phyloP scores from a whole-genome alignment of 2,888 invertebrate species.

The Rotaria magnacalcarata region DNA sequence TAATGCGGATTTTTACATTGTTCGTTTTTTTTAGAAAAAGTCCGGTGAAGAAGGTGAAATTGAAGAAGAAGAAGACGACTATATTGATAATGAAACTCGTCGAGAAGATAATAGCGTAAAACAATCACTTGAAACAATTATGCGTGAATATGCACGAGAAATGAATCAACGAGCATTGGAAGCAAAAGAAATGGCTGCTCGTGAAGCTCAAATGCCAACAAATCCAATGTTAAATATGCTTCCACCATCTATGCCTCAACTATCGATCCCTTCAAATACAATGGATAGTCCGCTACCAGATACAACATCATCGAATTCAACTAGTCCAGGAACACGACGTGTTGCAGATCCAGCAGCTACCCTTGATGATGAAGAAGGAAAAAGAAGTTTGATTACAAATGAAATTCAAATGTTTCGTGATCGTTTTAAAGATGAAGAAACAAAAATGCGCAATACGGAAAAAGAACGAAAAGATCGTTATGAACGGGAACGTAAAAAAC shows the following conservation, averaged over 20 bases:
- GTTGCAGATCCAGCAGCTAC: not conserved
- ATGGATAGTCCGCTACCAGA: not conserved
- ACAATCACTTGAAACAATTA: conserved; percentile 73
- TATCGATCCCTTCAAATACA: not conserved
- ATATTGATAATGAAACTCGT: conserved; percentile 49
- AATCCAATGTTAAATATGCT: not conserved
- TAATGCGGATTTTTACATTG: too few relatives aligned
- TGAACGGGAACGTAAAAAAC: conserved; percentile 32
- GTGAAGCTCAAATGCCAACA: not conserved
- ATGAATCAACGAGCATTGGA: conserved; percentile 48
- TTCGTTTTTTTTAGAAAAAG: not conserved
- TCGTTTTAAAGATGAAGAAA: conserved; percentile 17
- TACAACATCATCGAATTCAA: not conserved
- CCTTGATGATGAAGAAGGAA: not conserved
- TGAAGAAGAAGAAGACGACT: conserved; percentile 50
- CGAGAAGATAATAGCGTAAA: conserved; percentile 70
- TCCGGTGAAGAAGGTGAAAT: conserved; percentile 48
- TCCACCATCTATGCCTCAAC: not conserved
- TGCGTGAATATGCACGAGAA: conserved; percentile 70
- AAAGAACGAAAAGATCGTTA: conserved; percentile 37
- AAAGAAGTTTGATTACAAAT: not conserved
- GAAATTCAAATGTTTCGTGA: conserved; percentile 3
- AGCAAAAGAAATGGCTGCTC: not conserved
- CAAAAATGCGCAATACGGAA: conserved; percentile 17
- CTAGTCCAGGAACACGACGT: not conserved